Evolutionary conservation across 2,797 vertebrate genomes (phyloP).

Genomic region (Sebastes trivittatus): DNA sequence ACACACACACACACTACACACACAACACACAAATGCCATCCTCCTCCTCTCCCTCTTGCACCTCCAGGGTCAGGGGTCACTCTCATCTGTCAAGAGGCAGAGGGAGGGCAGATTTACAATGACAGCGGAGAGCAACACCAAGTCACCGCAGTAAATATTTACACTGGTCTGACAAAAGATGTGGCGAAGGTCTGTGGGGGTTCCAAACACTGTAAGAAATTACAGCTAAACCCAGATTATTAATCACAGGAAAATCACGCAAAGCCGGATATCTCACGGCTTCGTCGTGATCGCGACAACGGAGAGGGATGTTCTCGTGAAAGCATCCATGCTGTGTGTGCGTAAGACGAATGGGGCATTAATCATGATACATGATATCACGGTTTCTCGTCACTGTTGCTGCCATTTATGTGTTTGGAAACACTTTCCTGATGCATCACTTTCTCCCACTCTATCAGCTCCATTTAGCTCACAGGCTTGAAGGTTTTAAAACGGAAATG

Average conservation of each 20-base stretch:
- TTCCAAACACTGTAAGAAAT: constrained; percentile 56
- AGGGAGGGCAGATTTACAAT: constrained; percentile 76
- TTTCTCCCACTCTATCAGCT: constrained; percentile 25
- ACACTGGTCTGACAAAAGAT: constrained; percentile 78
- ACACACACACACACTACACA: constrained; percentile 31
- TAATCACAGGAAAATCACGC: constrained; percentile 58
- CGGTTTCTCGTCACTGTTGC: constrained; percentile 40
- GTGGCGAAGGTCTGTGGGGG: constrained; percentile 64
- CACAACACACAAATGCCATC: constrained; percentile 52
- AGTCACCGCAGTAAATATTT: constrained; percentile 81
- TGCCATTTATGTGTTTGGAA: constrained; percentile 50
- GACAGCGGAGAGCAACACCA: constrained; percentile 70
- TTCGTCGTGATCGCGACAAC: constrained; percentile 46
- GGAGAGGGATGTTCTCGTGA: constrained; percentile 48
- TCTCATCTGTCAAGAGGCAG: constrained; percentile 73
- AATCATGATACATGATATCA: constrained; percentile 63
- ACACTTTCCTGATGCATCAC: constrained; percentile 54
- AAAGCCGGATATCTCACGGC: constrained; percentile 48
- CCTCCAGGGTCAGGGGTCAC: constrained; percentile 76
- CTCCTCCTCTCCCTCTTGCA: constrained; percentile 61
- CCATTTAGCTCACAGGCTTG: constrained; percentile 1
- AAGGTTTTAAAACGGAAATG: background rate
- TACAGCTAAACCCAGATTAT: constrained; percentile 57
- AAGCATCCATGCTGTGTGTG: constrained; percentile 46
- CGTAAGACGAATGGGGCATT: constrained; percentile 54